phyloP scores from a whole-genome alignment of 2,888 invertebrate species.

The Drosophila stalkeri region DNA sequence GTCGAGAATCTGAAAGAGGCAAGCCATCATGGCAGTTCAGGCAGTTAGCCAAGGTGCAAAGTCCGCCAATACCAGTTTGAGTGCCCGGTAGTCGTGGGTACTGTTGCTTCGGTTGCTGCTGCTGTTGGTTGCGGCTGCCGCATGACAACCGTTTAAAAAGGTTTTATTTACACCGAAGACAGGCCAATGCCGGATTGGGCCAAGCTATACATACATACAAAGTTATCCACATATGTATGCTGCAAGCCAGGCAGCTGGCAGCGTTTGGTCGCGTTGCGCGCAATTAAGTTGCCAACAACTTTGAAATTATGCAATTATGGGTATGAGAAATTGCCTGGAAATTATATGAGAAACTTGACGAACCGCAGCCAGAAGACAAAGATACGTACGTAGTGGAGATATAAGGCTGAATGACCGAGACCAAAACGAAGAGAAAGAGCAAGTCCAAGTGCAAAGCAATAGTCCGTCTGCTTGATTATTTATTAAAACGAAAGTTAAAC shows the following conservation, averaged over 20 bases:
- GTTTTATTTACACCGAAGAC: conserved; percentile 79
- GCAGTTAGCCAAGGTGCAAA: conserved; percentile 54
- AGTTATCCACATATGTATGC: not conserved
- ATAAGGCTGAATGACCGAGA: conserved; percentile 24
- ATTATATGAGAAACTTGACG: conserved; percentile 79
- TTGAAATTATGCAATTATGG: conserved; percentile 84
- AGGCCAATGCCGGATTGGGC: conserved; percentile 28
- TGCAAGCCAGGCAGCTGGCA: conserved; percentile 41
- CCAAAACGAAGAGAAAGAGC: conserved; percentile 4
- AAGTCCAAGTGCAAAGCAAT: conserved; percentile 45
- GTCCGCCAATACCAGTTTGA: conserved; percentile 25
- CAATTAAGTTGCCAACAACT: conserved; percentile 85
- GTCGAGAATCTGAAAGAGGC: conserved; percentile 38
- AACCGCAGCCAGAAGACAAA: conserved; percentile 57
- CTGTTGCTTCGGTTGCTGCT: conserved; percentile 15
- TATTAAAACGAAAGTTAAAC: conserved; percentile 80
- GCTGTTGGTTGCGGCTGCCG: conserved; percentile 46
- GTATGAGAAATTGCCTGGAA: conserved; percentile 83
- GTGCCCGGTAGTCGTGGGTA: conserved; percentile 57
- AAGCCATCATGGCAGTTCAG: conserved; percentile 23
- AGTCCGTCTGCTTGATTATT: conserved; percentile 75
- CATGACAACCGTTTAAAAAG: conserved; percentile 83
- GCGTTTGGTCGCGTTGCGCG: conserved; percentile 63
- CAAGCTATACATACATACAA: not conserved
- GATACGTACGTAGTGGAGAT: conserved; percentile 5